phyloP scores from a whole-genome alignment of 1,140 invertebrate genomes.

The Achroia grisella region DNA sequence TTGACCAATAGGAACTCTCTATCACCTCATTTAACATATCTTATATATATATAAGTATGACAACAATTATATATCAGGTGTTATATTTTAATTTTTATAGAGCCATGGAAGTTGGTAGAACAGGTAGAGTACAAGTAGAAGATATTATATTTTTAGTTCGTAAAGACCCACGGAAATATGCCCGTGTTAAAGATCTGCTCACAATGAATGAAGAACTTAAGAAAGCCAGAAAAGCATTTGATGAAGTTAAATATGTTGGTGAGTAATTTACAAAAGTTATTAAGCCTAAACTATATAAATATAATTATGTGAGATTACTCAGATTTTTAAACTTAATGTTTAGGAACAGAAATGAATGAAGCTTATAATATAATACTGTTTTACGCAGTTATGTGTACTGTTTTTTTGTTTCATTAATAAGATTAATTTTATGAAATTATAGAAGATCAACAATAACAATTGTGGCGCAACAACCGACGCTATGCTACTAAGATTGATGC shows the following conservation, averaged over 20 bases:
- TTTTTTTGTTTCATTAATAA: neutral
- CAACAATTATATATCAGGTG: neutral
- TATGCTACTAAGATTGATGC: constrained; percentile 67
- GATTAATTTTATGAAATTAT: constrained; percentile 53
- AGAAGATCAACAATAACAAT: constrained; percentile 67
- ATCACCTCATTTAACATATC: too few relatives aligned
- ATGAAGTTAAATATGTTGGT: constrained; percentile 96
- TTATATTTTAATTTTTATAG: constrained; percentile 67
- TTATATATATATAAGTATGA: too few relatives aligned
- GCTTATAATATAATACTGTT: neutral
- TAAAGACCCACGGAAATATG: constrained; percentile 97
- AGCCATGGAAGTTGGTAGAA: constrained; percentile 97
- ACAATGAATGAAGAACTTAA: constrained; percentile 99
- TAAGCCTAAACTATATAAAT: too few relatives aligned
- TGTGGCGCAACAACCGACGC: constrained; percentile 36
- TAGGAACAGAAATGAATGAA: neutral
- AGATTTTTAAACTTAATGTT: neutral
- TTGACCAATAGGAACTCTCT: too few relatives aligned
- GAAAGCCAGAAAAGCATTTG: constrained; percentile 99
- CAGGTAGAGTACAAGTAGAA: constrained; percentile 96
- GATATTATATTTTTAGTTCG: constrained; percentile 99
- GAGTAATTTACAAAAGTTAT: constrained; percentile 19
- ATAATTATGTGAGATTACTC: neutral
- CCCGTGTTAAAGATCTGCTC: constrained; percentile 96
- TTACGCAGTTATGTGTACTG: neutral